Evolutionary conservation across 2,888 invertebrate species (phyloP).

Genomic region (Drosophila maculinotata): DNA sequence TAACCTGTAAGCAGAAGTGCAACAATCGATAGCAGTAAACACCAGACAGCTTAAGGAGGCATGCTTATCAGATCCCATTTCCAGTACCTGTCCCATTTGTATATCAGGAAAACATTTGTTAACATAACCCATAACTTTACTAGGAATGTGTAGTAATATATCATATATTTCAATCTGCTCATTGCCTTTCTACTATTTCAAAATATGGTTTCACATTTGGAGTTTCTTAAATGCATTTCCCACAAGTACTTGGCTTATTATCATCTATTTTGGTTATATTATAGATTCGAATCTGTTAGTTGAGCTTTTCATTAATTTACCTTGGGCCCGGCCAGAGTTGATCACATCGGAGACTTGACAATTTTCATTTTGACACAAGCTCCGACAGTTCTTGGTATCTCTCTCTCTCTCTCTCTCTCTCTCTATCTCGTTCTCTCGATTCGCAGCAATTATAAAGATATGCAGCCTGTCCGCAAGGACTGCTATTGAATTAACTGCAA

Average conservation of each 20-base stretch:
- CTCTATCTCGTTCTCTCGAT: background rate
- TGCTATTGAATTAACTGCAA: slow-evolving; percentile 30
- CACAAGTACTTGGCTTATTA: background rate
- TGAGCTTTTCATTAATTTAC: slow-evolving; percentile 27
- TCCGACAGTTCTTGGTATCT: background rate
- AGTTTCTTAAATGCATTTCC: background rate
- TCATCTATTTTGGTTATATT: slow-evolving; percentile 13
- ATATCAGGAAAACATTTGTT: no score
- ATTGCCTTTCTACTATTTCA: no score
- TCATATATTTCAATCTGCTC: no score
- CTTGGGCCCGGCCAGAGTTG: background rate
- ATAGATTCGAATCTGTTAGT: slow-evolving; percentile 20
- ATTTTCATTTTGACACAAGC: slow-evolving; percentile 21
- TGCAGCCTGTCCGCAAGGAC: slow-evolving; percentile 5
- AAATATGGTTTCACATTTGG: background rate
- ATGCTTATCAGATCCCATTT: background rate
- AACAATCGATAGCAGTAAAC: slow-evolving; percentile 26
- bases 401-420: no score
- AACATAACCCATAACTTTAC: no score
- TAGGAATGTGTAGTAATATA: no score
- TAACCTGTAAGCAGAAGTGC: slow-evolving; percentile 13
- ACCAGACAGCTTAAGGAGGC: background rate
- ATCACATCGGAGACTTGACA: slow-evolving; percentile 14
- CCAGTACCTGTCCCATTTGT: slow-evolving; percentile 5
- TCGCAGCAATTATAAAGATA: slow-evolving; percentile 31